These are phyloP conservation scores for Arrhamphus sclerolepis DNA, from an alignment of 2,797 vertebrate genomes.

Conservation along the genomic window DNA sequence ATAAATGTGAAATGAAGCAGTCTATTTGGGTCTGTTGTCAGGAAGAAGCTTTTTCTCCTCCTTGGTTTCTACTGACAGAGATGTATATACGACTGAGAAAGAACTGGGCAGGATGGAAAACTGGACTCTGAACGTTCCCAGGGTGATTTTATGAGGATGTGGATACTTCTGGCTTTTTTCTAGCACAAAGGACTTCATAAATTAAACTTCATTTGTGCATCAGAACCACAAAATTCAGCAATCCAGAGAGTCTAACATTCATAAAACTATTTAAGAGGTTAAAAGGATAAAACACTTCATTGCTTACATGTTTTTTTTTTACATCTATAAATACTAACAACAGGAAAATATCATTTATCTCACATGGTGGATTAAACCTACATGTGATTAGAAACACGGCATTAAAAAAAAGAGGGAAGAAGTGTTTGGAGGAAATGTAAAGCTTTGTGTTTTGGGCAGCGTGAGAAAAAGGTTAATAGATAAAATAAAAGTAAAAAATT, in stretches of 20 bases:
- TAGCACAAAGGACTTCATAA: constrained; percentile 45
- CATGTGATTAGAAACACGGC: background rate
- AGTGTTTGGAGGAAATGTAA: background rate
- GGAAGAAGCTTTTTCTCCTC: constrained; percentile 21
- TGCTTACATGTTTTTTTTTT: background rate
- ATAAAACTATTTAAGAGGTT: background rate
- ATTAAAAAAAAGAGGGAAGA: background rate
- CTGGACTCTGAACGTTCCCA: constrained; percentile 47
- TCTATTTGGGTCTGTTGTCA: constrained; percentile 7
- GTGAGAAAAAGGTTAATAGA: no score
- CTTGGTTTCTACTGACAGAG: constrained; percentile 29
- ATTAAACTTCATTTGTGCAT: constrained; percentile 44
- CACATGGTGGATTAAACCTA: constrained; percentile 1
- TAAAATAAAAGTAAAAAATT: no score
- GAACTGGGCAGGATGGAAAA: constrained; percentile 56
- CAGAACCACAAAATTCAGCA: constrained; percentile 28
- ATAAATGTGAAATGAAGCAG: background rate
- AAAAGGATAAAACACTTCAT: background rate
- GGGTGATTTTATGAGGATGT: constrained; percentile 51
- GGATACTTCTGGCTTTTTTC: constrained; percentile 49
- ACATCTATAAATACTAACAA: background rate
- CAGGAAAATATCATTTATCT: no score
- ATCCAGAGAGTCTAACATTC: constrained; percentile 20
- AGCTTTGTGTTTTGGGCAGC: background rate
- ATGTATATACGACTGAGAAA: constrained; percentile 35